Conservation (phyloP, 2,113 vertebrate genomes). For the Cyrtonyx montezumae region DNA sequence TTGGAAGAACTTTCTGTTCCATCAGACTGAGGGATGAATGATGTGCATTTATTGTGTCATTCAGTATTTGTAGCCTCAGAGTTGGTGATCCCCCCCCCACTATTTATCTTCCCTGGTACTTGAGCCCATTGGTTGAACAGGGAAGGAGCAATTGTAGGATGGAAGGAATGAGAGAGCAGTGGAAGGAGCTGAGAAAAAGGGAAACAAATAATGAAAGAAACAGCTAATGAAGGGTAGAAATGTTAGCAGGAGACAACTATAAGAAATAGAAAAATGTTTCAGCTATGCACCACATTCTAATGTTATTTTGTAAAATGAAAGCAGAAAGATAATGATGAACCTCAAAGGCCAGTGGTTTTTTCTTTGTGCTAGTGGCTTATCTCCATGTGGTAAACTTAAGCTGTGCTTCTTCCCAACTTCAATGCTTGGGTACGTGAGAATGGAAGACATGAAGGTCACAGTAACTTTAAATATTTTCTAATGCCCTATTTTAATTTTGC, state of each 20-base stretch:
- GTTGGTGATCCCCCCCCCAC: not conserved
- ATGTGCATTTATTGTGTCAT: not conserved
- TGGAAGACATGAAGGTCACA: not conserved
- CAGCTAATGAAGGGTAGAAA: not conserved
- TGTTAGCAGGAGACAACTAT: not conserved
- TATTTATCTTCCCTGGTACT: not conserved
- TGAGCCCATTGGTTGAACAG: not conserved
- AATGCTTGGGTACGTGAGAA: not conserved
- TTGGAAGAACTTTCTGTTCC: not conserved
- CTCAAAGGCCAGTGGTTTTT: not conserved
- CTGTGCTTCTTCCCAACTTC: not conserved
- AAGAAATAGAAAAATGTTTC: constrained; percentile 4
- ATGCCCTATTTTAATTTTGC: not conserved
- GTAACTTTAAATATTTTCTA: not conserved
- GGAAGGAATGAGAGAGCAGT: not conserved
- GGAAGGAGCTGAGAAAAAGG: not conserved
- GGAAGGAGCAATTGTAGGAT: not conserved
- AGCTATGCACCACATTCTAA: not conserved
- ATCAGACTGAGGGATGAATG: not conserved
- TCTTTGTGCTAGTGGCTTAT: not conserved
- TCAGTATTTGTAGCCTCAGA: not conserved
- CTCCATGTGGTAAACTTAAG: not conserved
- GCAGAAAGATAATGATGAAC: not conserved
- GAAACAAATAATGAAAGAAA: not conserved
- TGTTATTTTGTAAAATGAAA: not conserved